Conservation (phyloP, 2,888 invertebrate species). For the Dynastes hyllus region DNA sequence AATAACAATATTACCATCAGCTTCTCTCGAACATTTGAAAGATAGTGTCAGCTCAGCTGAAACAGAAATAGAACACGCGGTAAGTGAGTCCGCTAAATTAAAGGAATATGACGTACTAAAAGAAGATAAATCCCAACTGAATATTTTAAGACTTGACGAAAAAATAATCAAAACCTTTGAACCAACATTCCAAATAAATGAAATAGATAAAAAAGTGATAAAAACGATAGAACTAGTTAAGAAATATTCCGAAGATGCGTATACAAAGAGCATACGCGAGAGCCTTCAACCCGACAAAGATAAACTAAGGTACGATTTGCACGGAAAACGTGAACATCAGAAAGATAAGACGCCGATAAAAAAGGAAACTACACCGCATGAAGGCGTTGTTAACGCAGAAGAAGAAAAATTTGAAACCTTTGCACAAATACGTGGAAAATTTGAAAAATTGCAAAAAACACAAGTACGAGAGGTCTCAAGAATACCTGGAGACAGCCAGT, state of each 20-base stretch:
- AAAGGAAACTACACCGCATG: not conserved
- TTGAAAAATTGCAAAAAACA: conserved; percentile 32
- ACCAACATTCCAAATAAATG: conserved; percentile 50
- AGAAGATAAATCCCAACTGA: conserved; percentile 21
- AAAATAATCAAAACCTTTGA: conserved; percentile 52
- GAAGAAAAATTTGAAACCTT: conserved; percentile 28
- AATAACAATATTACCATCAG: conserved; percentile 64
- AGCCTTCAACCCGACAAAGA: not conserved
- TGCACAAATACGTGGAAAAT: conserved; percentile 41
- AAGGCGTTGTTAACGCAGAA: not conserved
- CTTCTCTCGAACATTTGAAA: conserved; percentile 59
- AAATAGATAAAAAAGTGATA: conserved; percentile 36
- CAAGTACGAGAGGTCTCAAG: not conserved
- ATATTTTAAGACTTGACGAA: conserved; percentile 45
- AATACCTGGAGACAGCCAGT: not conserved
- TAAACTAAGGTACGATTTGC: not conserved
- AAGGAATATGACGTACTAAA: conserved; percentile 17
- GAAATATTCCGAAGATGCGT: conserved; percentile 13
- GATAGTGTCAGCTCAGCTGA: conserved; percentile 46
- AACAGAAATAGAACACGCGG: conserved; percentile 17
- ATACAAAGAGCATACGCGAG: conserved; percentile 11
- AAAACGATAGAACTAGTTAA: conserved; percentile 27
- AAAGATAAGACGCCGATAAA: not conserved
- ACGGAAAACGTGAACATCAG: not conserved
- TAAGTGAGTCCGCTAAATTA: not conserved